Percentiles rank a stretch among this genome's conserved stretches.
Conservation (phyloP, 2,797 vertebrate species). For the Cirrhinus molitorella region DNA sequence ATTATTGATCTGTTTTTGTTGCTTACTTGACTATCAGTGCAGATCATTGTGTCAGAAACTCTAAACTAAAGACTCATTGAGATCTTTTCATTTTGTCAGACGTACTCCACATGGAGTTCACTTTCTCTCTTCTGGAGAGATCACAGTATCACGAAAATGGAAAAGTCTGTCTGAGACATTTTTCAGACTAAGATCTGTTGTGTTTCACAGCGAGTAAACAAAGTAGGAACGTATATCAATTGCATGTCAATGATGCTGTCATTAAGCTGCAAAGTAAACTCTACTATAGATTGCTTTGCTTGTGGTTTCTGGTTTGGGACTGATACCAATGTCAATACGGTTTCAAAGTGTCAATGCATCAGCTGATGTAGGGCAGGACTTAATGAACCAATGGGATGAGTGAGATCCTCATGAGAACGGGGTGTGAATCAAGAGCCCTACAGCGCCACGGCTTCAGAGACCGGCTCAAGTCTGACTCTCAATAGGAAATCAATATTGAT, state of each 20-base stretch:
- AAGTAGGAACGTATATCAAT: not conserved
- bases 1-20: not conserved
- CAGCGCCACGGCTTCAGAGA: constrained; percentile 4
- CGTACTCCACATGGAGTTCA: not conserved
- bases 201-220: not conserved
- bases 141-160: not conserved
- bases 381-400: constrained; percentile 20
- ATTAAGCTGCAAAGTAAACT: not conserved
- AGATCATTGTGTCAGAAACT: not conserved
- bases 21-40: not conserved
- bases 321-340: not conserved
- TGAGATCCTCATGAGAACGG: constrained; percentile 11
- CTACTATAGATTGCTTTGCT: not conserved
- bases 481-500: constrained; percentile 70
- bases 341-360: constrained; percentile 11
- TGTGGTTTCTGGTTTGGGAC: constrained; percentile 3
- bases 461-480: constrained; percentile 53
- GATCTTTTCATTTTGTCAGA: not conserved
- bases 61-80: not conserved
- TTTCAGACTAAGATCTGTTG: not conserved
- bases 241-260: not conserved
- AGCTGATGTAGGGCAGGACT: constrained; percentile 12
- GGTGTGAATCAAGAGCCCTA: constrained; percentile 9
- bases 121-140: not conserved
- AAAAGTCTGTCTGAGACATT: not conserved